phyloP scores from a whole-genome alignment of 2,797 vertebrate species.

The Myotis planiceps region DNA sequence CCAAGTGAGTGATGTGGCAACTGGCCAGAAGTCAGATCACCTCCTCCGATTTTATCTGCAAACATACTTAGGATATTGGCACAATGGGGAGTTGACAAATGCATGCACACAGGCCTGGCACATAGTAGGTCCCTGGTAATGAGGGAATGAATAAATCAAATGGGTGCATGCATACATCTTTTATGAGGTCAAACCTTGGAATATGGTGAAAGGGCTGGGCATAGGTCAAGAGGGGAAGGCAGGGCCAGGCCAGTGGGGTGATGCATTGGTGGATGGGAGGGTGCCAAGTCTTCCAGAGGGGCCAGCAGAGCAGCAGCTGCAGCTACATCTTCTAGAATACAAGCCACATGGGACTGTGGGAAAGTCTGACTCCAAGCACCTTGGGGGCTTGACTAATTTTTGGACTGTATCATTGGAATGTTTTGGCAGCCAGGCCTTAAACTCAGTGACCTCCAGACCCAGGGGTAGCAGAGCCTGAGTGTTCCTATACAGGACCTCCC shows the following conservation, averaged over 20 bases:
- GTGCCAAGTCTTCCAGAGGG: slow-evolving; percentile 76
- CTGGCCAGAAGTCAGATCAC: background rate
- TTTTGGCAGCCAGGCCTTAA: slow-evolving; percentile 80
- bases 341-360: slow-evolving; percentile 72
- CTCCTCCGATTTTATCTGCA: background rate
- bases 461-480: background rate
- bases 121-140: background rate
- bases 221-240: slow-evolving; percentile 58
- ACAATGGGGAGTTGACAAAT: background rate
- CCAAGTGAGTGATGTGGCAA: slow-evolving; percentile 1
- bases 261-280: slow-evolving; percentile 67
- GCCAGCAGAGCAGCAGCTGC: slow-evolving; percentile 71
- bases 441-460: slow-evolving; percentile 68
- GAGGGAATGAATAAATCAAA: background rate
- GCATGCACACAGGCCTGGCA: rapidly evolving
- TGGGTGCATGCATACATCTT: background rate
- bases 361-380: slow-evolving; percentile 81
- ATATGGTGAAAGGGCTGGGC: slow-evolving; percentile 39
- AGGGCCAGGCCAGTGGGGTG: slow-evolving; percentile 63
- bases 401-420: slow-evolving; percentile 80
- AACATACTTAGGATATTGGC: background rate
- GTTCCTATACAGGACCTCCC: slow-evolving; percentile 54
- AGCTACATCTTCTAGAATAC: slow-evolving; percentile 72
- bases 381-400: slow-evolving; percentile 84
- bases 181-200: slow-evolving; percentile 24